Evolutionary conservation across 2,797 vertebrate genomes (phyloP).

Genomic region (Sus cebifrons): DNA sequence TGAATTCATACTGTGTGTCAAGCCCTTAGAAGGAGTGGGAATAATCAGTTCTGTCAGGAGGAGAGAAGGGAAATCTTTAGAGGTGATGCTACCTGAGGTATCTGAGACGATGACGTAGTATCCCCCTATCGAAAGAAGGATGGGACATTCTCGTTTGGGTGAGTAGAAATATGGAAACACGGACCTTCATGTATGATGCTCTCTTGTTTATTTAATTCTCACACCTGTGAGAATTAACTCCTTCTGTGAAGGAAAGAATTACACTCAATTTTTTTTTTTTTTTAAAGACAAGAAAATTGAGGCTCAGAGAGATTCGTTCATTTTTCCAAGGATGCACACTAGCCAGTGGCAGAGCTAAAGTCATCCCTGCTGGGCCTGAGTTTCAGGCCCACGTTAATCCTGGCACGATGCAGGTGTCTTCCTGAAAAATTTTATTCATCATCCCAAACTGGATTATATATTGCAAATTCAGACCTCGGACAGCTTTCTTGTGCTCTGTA

Average conservation of each 20-base stretch:
- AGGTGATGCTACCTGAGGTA: not conserved
- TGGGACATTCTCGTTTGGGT: not conserved
- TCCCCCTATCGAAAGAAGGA: not conserved
- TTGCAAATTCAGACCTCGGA: not conserved
- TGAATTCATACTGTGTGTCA: constrained; percentile 29
- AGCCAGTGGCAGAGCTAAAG: not conserved
- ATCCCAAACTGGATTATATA: too few species aligned
- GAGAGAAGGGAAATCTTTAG: not conserved
- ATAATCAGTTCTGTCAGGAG: not conserved
- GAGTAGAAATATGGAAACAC: not conserved
- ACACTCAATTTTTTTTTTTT: not conserved
- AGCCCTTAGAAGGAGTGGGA: constrained; percentile 11
- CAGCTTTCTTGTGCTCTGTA: not conserved
- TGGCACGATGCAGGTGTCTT: not conserved
- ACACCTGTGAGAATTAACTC: not conserved
- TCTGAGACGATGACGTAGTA: not conserved
- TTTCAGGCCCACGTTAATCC: not conserved
- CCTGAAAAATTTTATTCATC: too few species aligned
- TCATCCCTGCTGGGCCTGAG: not conserved
- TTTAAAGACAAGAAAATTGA: constrained; percentile 8
- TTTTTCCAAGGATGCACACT: constrained; percentile 49
- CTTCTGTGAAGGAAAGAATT: constrained; percentile 31
- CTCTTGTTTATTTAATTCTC: constrained; percentile 42
- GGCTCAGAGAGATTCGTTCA: constrained; percentile 35
- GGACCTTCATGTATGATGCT: not conserved